Percentiles rank a stretch among this genome's conserved stretches.
phyloP scores from a whole-genome alignment of 1,140 invertebrate species.

The Lordiphosa collinella region DNA sequence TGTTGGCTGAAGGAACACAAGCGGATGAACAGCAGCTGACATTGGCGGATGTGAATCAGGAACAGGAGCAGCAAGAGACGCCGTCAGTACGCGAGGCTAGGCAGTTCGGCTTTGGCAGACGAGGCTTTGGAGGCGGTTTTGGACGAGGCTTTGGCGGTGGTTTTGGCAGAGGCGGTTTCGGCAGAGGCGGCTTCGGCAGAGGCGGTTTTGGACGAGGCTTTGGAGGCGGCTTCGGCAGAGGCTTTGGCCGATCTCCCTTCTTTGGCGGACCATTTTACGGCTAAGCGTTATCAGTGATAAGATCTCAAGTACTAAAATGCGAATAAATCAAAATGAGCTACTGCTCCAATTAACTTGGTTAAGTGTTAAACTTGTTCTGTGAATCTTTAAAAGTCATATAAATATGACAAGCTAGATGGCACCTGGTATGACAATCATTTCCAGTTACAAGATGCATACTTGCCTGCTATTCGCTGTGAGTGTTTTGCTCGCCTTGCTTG shows the following conservation, averaged over 20 bases:
- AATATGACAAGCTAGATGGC: slow-evolving; percentile 3
- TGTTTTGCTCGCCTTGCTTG: slow-evolving; percentile 8
- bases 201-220: slow-evolving; percentile 15
- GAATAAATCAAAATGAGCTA: slow-evolving; percentile 42
- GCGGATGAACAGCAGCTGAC: slow-evolving; percentile 66
- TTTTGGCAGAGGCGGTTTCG: slow-evolving; percentile 2
- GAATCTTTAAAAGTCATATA: slow-evolving; percentile 11
- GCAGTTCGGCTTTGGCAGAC: slow-evolving; percentile 30
- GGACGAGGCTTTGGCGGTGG: slow-evolving; percentile 3
- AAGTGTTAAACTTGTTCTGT: slow-evolving; percentile 21
- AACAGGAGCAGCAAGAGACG: slow-evolving; percentile 45
- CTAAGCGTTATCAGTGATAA: slow-evolving; percentile 46
- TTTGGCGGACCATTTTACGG: slow-evolving; percentile 40
- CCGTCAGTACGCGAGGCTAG: slow-evolving; percentile 53
- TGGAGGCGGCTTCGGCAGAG: slow-evolving; percentile 14
- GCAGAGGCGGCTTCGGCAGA: slow-evolving; percentile 4
- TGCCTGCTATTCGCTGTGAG: slow-evolving; percentile 14
- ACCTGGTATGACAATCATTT: not conserved
- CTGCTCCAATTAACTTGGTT: slow-evolving; percentile 35
- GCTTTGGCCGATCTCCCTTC: slow-evolving; percentile 36
- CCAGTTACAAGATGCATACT: slow-evolving; percentile 16
- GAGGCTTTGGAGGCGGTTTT: slow-evolving; percentile 19
- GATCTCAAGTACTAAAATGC: slow-evolving; percentile 30
- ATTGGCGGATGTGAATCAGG: slow-evolving; percentile 70
- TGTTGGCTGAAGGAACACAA: slow-evolving; percentile 20